Evolutionary conservation across 2,113 vertebrate species (phyloP).

Genomic region (Protobothrops flavoviridis): DNA sequence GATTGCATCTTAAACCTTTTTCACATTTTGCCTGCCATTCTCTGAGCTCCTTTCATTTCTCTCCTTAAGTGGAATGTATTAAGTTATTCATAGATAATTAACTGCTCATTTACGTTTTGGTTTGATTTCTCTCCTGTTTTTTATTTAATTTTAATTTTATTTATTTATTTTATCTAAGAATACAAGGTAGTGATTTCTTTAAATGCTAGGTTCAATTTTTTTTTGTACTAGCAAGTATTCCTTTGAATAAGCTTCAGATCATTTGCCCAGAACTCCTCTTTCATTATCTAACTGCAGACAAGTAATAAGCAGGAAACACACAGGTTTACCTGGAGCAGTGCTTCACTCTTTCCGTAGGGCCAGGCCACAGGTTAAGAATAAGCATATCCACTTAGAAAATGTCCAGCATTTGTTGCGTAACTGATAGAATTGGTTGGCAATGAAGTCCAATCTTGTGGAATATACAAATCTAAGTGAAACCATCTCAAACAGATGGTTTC

Average conservation of each 20-base stretch:
- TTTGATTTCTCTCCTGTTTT: background rate
- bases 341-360: background rate
- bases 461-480: background rate
- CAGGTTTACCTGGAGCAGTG: background rate
- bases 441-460: background rate
- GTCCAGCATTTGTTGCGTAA: background rate
- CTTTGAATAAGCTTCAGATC: background rate
- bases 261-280: background rate
- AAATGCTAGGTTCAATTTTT: background rate
- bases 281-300: background rate
- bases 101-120: background rate
- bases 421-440: background rate
- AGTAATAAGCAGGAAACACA: background rate
- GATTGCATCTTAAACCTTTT: background rate
- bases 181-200: background rate
- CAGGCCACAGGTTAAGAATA: background rate
- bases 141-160: background rate
- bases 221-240: background rate
- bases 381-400: background rate
- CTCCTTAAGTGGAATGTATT: background rate
- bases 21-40: background rate
- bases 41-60: background rate
- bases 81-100: background rate
- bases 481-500: background rate
- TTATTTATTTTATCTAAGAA: background rate